Base-by-base conservation (phyloP, 2,797 vertebrate genomes). In the Vireo griseus region DNA sequence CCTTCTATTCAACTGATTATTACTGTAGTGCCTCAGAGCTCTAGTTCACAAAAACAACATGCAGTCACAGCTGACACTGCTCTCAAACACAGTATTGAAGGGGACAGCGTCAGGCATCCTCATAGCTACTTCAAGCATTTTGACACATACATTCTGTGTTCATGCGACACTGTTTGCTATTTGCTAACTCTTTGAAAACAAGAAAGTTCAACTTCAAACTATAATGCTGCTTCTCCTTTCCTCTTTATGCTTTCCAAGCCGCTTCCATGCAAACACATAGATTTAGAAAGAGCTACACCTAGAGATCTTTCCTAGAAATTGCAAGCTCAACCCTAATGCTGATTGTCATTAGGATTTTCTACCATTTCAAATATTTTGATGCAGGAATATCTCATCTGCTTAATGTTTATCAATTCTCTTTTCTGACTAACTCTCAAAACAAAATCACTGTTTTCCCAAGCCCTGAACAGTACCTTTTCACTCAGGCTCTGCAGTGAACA, bases 251-350 rank as follows among this genome's bases (percentile, higher is more conserved):
- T 75, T 83, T 61, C n/a, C 35, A 92, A 72, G 44, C 10, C 31
- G 67, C 48, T 29, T 55, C 18, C 45, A 57, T 0, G 0, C 3
- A 48, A 69, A 59, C 3, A 33, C 44, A 68, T 2, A 78, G 16
- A 40, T 73, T 87, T 71, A 85, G 29, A 35, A 83, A 91, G 57
- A 95, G 91, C 93, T 94, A 91, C 91, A 94, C 50, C 87, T 94
- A 95, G 57, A 62, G 95, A 69, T 28, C 29, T 62, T n/a, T 63
- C 74, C 52, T 17, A 72, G 61, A 77, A 91, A 91, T 3, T 89
- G 57, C 91, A 96, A 45, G 37, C 42, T 67, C 59, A 82, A 73
- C 42, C 26, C 20, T n/a, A 68, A 51, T 12, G 58, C 16, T 52
- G 29, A 26, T 51, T 82, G 42, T 50, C n/a, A n/a, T 50, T 72